Evolutionary conservation across 2,888 invertebrate species (phyloP).

Genomic region (Cephus rjabovi): DNA sequence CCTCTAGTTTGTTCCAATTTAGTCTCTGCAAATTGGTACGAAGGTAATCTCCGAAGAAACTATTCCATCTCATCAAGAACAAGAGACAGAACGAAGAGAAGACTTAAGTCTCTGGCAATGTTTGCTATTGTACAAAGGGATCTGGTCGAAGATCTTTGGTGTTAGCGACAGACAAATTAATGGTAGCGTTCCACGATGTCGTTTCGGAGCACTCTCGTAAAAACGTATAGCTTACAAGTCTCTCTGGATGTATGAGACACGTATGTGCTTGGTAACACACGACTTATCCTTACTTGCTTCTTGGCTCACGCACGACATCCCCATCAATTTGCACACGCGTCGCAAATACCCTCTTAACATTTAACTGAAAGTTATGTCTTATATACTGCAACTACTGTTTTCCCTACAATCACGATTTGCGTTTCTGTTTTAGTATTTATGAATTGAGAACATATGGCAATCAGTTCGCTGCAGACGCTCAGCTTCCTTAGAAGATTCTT

Average conservation of each 20-base stretch:
- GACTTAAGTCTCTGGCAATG: background rate
- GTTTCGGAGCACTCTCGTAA: slow-evolving; percentile 17
- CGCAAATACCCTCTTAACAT: slow-evolving; percentile 7
- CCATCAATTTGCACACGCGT: slow-evolving; percentile 9
- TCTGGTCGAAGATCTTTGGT: slow-evolving; percentile 11
- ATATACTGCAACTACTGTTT: background rate
- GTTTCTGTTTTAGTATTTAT: background rate
- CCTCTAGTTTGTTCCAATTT: background rate
- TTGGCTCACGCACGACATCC: background rate
- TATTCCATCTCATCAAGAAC: background rate
- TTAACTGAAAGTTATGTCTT: slow-evolving; percentile 3
- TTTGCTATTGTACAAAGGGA: slow-evolving; percentile 3
- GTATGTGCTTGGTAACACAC: slow-evolving; percentile 5
- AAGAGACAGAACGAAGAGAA: background rate
- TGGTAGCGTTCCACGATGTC: slow-evolving; percentile 22
- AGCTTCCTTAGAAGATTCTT: background rate
- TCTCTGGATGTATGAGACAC: slow-evolving; percentile 7
- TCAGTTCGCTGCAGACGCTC: background rate
- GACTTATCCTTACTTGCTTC: background rate
- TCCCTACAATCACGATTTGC: background rate
- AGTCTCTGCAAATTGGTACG: background rate
- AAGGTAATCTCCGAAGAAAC: background rate
- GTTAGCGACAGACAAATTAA: slow-evolving; percentile 22
- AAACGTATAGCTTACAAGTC: slow-evolving; percentile 17
- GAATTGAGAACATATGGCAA: background rate